Conservation (phyloP, 2,888 invertebrate genomes). For the Agonopterix arenella region DNA sequence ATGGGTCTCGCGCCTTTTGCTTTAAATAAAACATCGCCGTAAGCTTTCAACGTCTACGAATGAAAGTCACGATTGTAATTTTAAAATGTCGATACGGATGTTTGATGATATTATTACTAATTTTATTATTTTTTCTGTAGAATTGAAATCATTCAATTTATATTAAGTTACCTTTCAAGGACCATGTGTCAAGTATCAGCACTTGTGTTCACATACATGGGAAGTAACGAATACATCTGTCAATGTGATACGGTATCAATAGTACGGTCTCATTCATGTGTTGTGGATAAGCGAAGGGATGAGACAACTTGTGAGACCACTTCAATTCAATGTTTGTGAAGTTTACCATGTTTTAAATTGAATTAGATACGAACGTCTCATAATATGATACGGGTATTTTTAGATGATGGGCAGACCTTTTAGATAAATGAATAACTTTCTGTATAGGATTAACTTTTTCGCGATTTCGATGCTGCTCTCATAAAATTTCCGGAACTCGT, state of each 20-base stretch:
- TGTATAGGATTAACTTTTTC: too few species aligned
- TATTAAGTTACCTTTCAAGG: conserved; percentile 14
- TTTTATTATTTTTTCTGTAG: conserved; percentile 8
- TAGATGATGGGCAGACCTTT: too few species aligned
- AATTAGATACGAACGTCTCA: too few species aligned
- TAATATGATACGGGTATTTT: too few species aligned
- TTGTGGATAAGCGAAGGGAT: conserved; percentile 12
- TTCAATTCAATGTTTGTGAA: too few species aligned
- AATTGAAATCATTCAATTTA: conserved; percentile 7
- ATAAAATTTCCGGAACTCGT: too few species aligned
- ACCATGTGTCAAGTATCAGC: conserved; percentile 26
- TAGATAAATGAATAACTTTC: too few species aligned
- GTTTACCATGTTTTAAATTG: too few species aligned
- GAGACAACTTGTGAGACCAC: conserved; percentile 7
- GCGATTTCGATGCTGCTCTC: too few species aligned
- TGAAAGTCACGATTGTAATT: conserved; percentile 74
- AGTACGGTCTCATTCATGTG: conserved; percentile 29
- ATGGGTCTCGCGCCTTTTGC: conserved; percentile 57
- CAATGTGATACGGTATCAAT: conserved; percentile 35
- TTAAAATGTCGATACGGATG: conserved; percentile 62
- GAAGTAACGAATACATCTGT: conserved; percentile 54
- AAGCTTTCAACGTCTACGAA: conserved; percentile 67
- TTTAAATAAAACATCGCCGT: conserved; percentile 71
- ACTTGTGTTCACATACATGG: conserved; percentile 35
- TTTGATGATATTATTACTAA: conserved; percentile 54